Percentiles rank a stretch among this genome's conserved stretches.
Evolutionary conservation across 1,140 invertebrate genomes (phyloP).

Genomic region (Latrodectus geometricus): DNA sequence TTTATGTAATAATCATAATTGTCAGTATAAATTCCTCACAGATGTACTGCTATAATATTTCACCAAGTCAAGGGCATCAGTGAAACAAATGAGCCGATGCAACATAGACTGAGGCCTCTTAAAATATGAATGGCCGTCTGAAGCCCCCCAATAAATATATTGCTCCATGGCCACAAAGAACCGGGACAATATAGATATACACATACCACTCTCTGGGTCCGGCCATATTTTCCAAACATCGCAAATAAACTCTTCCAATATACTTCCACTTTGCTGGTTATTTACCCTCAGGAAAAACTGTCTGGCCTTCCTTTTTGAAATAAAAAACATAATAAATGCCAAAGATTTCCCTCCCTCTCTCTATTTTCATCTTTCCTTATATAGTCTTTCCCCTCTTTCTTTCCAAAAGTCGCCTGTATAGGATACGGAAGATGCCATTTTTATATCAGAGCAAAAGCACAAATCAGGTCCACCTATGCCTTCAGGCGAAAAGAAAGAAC

Average conservation of each 20-base stretch:
- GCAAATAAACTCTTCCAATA: constrained; percentile 46
- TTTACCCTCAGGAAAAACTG: constrained; percentile 45
- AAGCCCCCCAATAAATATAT: constrained; percentile 3
- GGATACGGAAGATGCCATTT: constrained; percentile 37
- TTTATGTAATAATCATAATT: too few relatives aligned
- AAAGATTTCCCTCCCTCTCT: background rate
- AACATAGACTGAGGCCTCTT: background rate
- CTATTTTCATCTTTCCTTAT: background rate
- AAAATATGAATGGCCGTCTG: background rate
- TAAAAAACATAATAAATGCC: constrained; percentile 47
- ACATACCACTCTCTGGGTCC: background rate
- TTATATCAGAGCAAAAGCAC: constrained; percentile 26
- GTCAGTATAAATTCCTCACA: too few relatives aligned
- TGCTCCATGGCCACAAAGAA: background rate
- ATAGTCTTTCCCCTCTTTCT: background rate
- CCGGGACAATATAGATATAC: background rate
- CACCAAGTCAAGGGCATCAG: background rate
- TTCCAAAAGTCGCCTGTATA: constrained; percentile 2
- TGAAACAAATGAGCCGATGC: background rate
- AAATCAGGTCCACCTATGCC: constrained; percentile 50
- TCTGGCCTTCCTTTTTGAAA: constrained; percentile 8
- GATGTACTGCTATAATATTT: too few relatives aligned
- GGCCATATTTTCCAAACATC: constrained; percentile 1
- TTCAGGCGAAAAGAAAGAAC: constrained; percentile 19
- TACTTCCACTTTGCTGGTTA: constrained; percentile 51